Evolutionary conservation across 2,888 invertebrate species (phyloP), one percentile per base, ranked within the genome.

Genomic region (Argynnis bischoffii): DNA sequence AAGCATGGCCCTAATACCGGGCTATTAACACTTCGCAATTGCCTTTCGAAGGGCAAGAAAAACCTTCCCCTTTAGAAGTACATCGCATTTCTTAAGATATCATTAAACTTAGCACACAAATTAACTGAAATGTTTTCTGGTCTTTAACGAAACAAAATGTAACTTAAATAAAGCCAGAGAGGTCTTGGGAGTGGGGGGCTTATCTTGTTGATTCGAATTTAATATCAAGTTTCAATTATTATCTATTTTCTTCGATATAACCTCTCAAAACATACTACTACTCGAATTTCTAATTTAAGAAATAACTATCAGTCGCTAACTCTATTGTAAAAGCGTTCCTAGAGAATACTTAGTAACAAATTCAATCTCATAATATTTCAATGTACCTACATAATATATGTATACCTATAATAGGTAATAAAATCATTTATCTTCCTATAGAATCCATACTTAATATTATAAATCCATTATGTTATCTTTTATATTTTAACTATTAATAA

Each of bases 21-120:
- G 77, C 84, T 84, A 90, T 90, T 91, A 90, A 84, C 87, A 88
- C 84, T 83, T 87, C 85, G 79, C 83, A 86, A 90, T 88, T 88
- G 83, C 82, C 80, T 78, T 84, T 76, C 74, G 77, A 80, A 84
- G 83, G 86, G 84, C 80, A 78, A 74, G 84, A 87, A 88, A 86
- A 85, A 85, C 79, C 80, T 72, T 80, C 85, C 84, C 84, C 77
- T 80, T 76, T 77, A 77, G 78, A 79, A 80, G 47, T 35, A 71
- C 78, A 76, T 69, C 73, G 75, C 74, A 74, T 79, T 79, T 80
- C 81, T 84, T 84, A 82, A 84, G 81, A 80, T 81, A 73, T 77
- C 82, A 88, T 88, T 87, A 85, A 89, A 87, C 77, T 85, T 84
- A 81, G 81, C 84, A 84, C 80, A 81, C 84, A 82, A 87, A 87